phyloP scores from a whole-genome alignment of 1,140 invertebrate species.

The Drosophila asahinai region DNA sequence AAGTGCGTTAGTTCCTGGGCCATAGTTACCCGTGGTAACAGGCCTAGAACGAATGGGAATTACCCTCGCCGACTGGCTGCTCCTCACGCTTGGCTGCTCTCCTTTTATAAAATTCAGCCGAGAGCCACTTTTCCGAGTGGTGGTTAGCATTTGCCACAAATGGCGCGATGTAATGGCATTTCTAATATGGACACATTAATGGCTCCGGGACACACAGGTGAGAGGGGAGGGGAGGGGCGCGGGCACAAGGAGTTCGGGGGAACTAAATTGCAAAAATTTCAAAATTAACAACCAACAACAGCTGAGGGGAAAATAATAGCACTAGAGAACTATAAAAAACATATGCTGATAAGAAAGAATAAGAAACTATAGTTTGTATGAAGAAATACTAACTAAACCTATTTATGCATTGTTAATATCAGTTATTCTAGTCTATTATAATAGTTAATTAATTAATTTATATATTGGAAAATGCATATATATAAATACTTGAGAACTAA shows the following conservation, averaged over 20 bases:
- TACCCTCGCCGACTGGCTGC: slow-evolving; percentile 29
- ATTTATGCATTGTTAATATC: neutral
- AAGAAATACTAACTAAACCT: neutral
- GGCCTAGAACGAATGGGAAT: slow-evolving; percentile 41
- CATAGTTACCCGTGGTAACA: slow-evolving; percentile 37
- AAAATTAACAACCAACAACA: slow-evolving; percentile 66
- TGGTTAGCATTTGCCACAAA: slow-evolving; percentile 79
- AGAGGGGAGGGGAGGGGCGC: slow-evolving; percentile 10
- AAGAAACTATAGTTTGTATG: neutral
- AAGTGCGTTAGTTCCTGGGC: slow-evolving; percentile 15
- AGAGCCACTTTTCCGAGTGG: slow-evolving; percentile 32
- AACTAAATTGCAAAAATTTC: slow-evolving; percentile 59
- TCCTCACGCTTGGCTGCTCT: slow-evolving; percentile 69
- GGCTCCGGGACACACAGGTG: slow-evolving; percentile 52
- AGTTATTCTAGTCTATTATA: neutral
- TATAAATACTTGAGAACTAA: neutral
- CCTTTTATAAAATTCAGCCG: slow-evolving; percentile 1
- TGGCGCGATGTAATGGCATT: slow-evolving; percentile 81
- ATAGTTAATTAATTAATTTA: no score
- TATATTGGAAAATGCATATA: no score
- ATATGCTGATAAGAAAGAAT: neutral
- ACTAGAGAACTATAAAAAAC: neutral
- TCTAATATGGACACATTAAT: slow-evolving; percentile 79
- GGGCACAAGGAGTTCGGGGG: slow-evolving; percentile 1
- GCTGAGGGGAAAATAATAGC: slow-evolving; percentile 10